Conservation (phyloP, 2,888 invertebrate species). For the Lasioglossum vierecki region DNA sequence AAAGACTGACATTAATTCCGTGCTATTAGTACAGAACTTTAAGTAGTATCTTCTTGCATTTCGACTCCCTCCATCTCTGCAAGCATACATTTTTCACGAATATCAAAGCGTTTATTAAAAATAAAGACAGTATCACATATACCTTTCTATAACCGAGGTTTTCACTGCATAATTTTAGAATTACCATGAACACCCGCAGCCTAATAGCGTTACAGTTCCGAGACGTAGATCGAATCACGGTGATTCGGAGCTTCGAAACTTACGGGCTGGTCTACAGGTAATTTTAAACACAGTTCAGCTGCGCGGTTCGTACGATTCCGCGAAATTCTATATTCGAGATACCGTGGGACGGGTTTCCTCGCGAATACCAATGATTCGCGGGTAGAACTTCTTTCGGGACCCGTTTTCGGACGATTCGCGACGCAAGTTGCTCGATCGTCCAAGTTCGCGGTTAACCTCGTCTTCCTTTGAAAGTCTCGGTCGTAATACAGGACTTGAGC, state of each 20-base stretch:
- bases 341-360: neutral
- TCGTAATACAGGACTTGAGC: conserved; percentile 64
- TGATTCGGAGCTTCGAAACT: neutral
- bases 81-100: neutral
- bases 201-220: neutral
- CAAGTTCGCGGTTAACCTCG: conserved; percentile 64
- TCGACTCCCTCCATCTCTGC: neutral
- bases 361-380: conserved; percentile 25
- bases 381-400: conserved; percentile 14
- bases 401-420: conserved; percentile 28
- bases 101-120: neutral
- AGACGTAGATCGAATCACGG: neutral
- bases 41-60: neutral
- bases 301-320: neutral
- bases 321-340: conserved; percentile 12
- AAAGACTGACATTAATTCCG: neutral
- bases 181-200: neutral
- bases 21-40: neutral
- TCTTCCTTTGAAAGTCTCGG: conserved; percentile 66
- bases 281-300: conserved; percentile 5
- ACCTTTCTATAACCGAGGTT: neutral
- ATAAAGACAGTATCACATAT: neutral
- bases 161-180: neutral
- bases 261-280: neutral
- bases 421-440: conserved; percentile 45